phyloP scores from a whole-genome alignment of 2,888 invertebrate genomes.

The Melanchra persicariae region DNA sequence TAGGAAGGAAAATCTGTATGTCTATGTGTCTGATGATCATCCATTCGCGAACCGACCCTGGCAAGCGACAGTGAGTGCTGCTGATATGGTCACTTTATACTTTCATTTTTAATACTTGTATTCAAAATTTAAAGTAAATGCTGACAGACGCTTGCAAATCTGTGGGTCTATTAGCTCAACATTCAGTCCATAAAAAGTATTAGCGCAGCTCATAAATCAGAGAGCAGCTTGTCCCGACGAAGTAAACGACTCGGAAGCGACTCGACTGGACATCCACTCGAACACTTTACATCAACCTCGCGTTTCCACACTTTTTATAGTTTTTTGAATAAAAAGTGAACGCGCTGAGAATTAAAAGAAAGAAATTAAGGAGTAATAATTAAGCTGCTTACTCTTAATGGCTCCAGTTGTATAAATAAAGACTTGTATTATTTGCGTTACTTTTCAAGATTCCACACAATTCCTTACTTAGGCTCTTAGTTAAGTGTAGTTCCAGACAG shows the following conservation, averaged over 20 bases:
- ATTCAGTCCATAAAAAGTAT: constrained; percentile 10
- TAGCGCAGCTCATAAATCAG: constrained; percentile 16
- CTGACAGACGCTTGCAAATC: not conserved
- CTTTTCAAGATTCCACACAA: not conserved
- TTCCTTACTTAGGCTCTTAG: not conserved
- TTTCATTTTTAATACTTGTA: constrained; percentile 1
- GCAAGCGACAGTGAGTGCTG: too few species aligned
- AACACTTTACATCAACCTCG: not conserved
- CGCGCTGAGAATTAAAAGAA: not conserved
- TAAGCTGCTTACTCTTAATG: not conserved
- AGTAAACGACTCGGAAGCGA: constrained; percentile 32
- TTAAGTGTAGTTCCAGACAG: constrained; percentile 2
- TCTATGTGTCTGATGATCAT: not conserved
- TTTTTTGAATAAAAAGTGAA: constrained; percentile 3
- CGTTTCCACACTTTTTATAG: not conserved
- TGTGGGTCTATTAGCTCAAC: not conserved
- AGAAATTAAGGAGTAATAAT: not conserved
- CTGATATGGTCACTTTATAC: too few species aligned
- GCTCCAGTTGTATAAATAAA: too few species aligned
- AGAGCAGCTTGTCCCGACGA: constrained; percentile 17
- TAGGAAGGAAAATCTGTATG: not conserved
- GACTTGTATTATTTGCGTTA: too few species aligned
- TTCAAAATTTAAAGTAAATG: too few species aligned
- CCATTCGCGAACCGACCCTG: not conserved
- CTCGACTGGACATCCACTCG: constrained; percentile 20